Evolutionary conservation across 2,888 invertebrate genomes (phyloP), one percentile per base, ranked within the genome.

Genomic region (Sussaba pulchella): DNA sequence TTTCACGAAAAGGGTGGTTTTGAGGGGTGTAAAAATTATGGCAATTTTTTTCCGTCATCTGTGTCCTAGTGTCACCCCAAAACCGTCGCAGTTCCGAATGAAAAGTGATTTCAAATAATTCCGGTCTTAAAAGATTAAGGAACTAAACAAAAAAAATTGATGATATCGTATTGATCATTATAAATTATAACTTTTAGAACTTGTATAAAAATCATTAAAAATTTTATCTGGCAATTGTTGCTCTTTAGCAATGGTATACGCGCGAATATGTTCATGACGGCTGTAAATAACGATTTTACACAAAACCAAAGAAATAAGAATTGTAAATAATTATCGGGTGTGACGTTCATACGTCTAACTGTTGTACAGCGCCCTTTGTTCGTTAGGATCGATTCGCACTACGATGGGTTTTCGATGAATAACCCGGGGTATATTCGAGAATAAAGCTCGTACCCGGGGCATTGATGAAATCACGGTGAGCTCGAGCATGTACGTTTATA

Each of bases 391-490:
- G 61, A 67, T 72, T 67, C 26, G 17, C 73, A 61, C 59, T 41
- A 45, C 41, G 19, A 78, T 73, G 67, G 61, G 39, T 63, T 73
- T 21, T 31, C 78, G 78, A 73, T 78, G 57, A 57, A 73, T 63
- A 21, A n/a, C n/a, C 73, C 63, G n/a, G 10, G 57, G 59, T 64
- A 72, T 69, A 67, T 73, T 78, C 73, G 47, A 73, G 63, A 24
- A 73, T 63, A 78, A 73, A 78, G 70, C 66, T 64, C 57, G 77
- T 47, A 31, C 57, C 39, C 47, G 24, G 43, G 26, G n/a, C 75
- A 12, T 17, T 2, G 17, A 50, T 9, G 31, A 8, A 63, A n/a
- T 41, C 43, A 14, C 39, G 19, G 59, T 50, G 10, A 14, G 24
- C 45, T 43, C 45, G 31, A 57, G 43, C 31, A 19, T 39, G 47